A percentile compares a stretch with the other conserved stretches of the same genome.
These are phyloP conservation scores for Adelges cooleyi DNA, from an alignment of 1,140 invertebrate genomes.

Conservation along the genomic window DNA sequence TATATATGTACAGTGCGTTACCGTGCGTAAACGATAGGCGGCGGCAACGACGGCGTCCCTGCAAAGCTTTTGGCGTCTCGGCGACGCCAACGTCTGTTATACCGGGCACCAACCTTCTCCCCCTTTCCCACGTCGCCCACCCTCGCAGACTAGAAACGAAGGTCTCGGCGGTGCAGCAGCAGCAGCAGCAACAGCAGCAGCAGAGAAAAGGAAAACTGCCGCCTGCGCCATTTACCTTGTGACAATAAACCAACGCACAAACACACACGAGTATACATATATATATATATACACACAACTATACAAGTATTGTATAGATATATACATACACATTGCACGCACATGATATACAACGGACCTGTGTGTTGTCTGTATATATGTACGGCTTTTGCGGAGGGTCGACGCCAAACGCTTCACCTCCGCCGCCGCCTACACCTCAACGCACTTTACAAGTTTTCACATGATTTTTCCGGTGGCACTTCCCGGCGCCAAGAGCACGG, in stretches of 20 bases:
- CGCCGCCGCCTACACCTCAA: background rate
- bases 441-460: conserved; percentile 25
- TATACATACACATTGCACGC: too few relatives aligned
- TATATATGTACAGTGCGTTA: background rate
- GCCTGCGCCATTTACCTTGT: background rate
- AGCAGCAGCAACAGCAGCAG: background rate
- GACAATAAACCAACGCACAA: conserved; percentile 3
- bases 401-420: conserved; percentile 19
- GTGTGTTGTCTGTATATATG: too few relatives aligned
- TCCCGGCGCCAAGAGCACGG: conserved; percentile 24
- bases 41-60: background rate
- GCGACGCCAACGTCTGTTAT: conserved; percentile 28
- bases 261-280: background rate
- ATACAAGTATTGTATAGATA: too few relatives aligned
- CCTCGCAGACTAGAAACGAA: background rate
- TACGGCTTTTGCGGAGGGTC: background rate
- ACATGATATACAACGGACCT: too few relatives aligned
- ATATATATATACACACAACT: background rate
- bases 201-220: background rate
- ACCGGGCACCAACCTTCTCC: background rate
- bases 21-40: conserved; percentile 26
- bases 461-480: conserved; percentile 28
- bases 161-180: background rate
- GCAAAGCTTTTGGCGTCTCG: conserved; percentile 18
- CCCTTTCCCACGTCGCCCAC: background rate